Evolutionary conservation across 1,140 invertebrate genomes (phyloP).

Genomic region (Diachasmimorpha longicaudata): DNA sequence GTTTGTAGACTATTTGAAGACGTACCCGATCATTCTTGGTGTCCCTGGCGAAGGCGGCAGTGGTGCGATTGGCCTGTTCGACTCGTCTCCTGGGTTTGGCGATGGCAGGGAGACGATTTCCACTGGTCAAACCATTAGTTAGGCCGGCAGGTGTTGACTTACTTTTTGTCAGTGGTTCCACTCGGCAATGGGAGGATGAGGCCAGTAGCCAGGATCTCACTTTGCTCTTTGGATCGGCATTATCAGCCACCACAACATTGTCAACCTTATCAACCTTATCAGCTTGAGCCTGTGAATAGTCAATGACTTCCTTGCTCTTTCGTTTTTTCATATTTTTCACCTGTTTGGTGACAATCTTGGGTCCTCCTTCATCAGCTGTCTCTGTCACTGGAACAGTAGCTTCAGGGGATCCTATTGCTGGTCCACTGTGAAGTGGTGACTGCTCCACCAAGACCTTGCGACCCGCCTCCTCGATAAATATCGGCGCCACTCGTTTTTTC

Average conservation of each 20-base stretch:
- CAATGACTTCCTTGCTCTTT: constrained; percentile 77
- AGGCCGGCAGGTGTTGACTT: constrained; percentile 75
- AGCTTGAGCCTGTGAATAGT: constrained; percentile 74
- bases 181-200: constrained; percentile 62
- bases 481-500: constrained; percentile 46
- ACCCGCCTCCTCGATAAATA: constrained; percentile 37
- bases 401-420: not conserved
- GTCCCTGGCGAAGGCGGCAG: constrained; percentile 34
- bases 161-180: constrained; percentile 65
- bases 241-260: constrained; percentile 34
- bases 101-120: constrained; percentile 34
- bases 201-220: constrained; percentile 84
- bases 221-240: constrained; percentile 76
- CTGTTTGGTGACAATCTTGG: constrained; percentile 14
- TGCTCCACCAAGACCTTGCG: constrained; percentile 39
- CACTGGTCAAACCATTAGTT: constrained; percentile 48
- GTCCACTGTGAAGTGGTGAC: not conserved
- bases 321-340: constrained; percentile 55
- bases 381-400: constrained; percentile 8
- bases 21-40: constrained; percentile 70
- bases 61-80: constrained; percentile 35
- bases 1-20: constrained; percentile 83
- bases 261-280: constrained; percentile 53
- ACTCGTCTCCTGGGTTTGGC: constrained; percentile 41
- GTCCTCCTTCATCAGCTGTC: constrained; percentile 47